These are phyloP conservation scores for Halichondria panicea DNA, from an alignment of 37 sponge, comb jelly and placozoan species.

Conservation along the genomic window DNA sequence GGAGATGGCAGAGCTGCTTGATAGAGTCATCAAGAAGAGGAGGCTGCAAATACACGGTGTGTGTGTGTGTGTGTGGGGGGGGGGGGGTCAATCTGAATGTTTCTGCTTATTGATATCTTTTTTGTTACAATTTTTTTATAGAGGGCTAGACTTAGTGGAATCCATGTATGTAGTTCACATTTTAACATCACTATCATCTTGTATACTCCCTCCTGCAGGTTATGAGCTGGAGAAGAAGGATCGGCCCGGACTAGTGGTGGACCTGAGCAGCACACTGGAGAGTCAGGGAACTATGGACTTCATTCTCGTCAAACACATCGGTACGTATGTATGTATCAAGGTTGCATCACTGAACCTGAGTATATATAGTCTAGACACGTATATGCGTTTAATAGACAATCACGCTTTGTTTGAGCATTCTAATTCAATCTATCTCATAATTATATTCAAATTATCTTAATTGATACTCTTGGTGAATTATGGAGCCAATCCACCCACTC, in stretches of 20 bases:
- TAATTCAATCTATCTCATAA: no score
- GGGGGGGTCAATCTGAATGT: no score
- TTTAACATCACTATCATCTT: neutral
- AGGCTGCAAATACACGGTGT: slow-evolving; percentile 63
- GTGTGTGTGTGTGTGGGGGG: neutral
- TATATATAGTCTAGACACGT: slow-evolving; percentile 15
- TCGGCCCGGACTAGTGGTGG: slow-evolving; percentile 47
- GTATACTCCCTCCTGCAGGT: slow-evolving; percentile 29
- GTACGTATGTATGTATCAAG: neutral
- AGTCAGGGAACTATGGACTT: slow-evolving; percentile 57
- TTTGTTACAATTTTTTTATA: neutral
- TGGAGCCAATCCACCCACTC: no score
- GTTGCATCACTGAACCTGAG: neutral
- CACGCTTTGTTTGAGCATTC: no score
- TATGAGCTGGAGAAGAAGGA: slow-evolving; percentile 70
- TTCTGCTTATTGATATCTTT: no score
- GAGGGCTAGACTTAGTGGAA: no score
- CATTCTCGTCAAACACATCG: slow-evolving; percentile 43
- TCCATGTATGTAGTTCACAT: neutral
- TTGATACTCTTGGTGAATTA: no score
- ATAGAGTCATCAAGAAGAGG: slow-evolving; percentile 61
- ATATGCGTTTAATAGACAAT: neutral
- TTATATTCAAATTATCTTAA: no score
- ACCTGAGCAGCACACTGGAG: slow-evolving; percentile 54
- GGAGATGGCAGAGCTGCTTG: slow-evolving; percentile 65